Percentiles rank a stretch among this genome's conserved stretches.
Conservation (phyloP, 2,113 vertebrate species). For the Accipiter cooperii region DNA sequence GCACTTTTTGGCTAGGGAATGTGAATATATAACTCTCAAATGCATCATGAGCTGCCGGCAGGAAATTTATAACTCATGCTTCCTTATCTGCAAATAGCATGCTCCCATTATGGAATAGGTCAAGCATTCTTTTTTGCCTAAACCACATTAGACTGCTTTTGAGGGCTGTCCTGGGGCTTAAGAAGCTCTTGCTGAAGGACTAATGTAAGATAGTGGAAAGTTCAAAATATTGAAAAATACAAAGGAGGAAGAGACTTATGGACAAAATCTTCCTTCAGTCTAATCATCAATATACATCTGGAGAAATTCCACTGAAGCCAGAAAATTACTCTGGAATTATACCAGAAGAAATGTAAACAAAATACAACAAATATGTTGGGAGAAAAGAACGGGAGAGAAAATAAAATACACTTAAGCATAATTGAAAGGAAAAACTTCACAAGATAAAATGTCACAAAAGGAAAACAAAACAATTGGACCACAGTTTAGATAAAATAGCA, state of each 20-base stretch:
- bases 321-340: neutral
- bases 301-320: neutral
- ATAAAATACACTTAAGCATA: neutral
- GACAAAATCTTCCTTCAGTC: neutral
- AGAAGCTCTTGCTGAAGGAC: neutral
- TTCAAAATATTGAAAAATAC: neutral
- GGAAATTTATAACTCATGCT: slow-evolving; percentile 37
- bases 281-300: neutral
- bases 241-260: neutral
- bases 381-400: neutral
- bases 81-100: slow-evolving; percentile 45
- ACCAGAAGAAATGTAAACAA: neutral
- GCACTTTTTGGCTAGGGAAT: neutral
- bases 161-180: neutral
- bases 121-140: slow-evolving; percentile 43
- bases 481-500: neutral
- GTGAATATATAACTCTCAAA: slow-evolving; percentile 15
- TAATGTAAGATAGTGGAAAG: neutral
- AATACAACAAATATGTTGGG: neutral
- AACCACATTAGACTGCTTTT: neutral
- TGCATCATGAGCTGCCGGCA: slow-evolving; percentile 16
- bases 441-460: neutral
- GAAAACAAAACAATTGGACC: neutral
- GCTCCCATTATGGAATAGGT: slow-evolving; percentile 49
- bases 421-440: neutral